Evolutionary conservation across 30 jellyfish, hydroid and myxozoan species (phyloP).

Genomic region (Pseudorhiza aurosa): DNA sequence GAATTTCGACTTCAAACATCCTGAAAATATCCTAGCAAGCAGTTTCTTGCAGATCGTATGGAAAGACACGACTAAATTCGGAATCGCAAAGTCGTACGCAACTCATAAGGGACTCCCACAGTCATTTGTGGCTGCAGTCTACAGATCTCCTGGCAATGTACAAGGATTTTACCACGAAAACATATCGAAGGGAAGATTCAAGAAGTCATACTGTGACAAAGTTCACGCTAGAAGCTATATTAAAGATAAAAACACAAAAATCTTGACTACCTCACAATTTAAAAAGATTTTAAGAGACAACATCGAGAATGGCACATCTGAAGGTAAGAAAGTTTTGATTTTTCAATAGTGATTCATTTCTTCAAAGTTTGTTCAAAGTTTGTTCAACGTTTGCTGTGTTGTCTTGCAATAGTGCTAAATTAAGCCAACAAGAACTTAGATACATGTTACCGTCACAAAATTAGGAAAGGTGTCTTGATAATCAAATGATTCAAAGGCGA

Average conservation of each 20-base stretch:
- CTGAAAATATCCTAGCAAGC: constrained; percentile 51
- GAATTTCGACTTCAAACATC: constrained; percentile 71
- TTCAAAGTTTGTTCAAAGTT: too few relatives aligned
- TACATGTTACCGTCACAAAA: too few relatives aligned
- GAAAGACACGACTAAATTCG: constrained; percentile 67
- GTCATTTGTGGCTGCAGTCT: constrained; percentile 63
- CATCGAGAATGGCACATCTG: not conserved
- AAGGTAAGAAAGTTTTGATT: not conserved
- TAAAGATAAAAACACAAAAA: not conserved
- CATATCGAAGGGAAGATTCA: constrained; percentile 60
- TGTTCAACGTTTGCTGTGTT: too few relatives aligned
- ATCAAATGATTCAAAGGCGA: too few relatives aligned
- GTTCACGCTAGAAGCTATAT: constrained; percentile 2
- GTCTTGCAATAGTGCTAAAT: too few relatives aligned
- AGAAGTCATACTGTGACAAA: constrained; percentile 40
- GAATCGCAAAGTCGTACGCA: constrained; percentile 50
- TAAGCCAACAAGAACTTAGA: too few relatives aligned
- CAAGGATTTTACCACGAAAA: constrained; percentile 46
- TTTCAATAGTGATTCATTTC: too few relatives aligned
- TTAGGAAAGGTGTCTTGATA: too few relatives aligned
- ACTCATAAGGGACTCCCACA: constrained; percentile 30
- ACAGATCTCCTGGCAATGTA: constrained; percentile 69
- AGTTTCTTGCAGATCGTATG: constrained; percentile 71
- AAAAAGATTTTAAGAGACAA: not conserved
- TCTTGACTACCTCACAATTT: constrained; percentile 31